A percentile compares a stretch with the other conserved stretches of the same genome.
Evolutionary conservation across 2,113 vertebrate genomes (phyloP).

Genomic region (Eclectus roratus): DNA sequence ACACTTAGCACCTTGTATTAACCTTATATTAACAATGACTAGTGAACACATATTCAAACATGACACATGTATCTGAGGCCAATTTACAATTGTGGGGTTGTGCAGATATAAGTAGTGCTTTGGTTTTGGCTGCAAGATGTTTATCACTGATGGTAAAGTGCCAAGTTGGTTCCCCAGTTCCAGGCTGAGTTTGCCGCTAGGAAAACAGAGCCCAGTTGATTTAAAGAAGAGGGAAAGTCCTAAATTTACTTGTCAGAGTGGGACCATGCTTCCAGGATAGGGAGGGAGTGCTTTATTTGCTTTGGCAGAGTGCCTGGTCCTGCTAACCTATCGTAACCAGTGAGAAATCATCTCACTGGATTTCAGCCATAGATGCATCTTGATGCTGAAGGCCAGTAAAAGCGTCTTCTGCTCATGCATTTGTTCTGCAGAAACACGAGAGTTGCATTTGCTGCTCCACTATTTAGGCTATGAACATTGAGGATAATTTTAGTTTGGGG

Average conservation of each 20-base stretch:
- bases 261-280: neutral
- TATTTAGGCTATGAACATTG: neutral
- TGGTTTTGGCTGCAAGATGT: neutral
- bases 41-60: neutral
- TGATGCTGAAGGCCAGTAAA: neutral
- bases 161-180: neutral
- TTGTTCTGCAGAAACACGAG: neutral
- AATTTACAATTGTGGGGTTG: rapidly evolving
- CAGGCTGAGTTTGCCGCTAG: neutral
- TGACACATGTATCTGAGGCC: neutral
- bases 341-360: neutral
- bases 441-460: neutral
- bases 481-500: neutral
- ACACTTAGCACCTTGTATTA: neutral
- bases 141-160: neutral
- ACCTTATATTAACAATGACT: neutral
- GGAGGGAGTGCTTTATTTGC: neutral
- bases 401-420: neutral
- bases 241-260: neutral
- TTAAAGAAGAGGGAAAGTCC: neutral
- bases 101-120: neutral
- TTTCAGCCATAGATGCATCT: neutral
- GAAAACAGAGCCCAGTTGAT: neutral
- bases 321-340: neutral
- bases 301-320: neutral